phyloP scores from a whole-genome alignment of 1,140 invertebrate species.

The Procambarus virginalis region DNA sequence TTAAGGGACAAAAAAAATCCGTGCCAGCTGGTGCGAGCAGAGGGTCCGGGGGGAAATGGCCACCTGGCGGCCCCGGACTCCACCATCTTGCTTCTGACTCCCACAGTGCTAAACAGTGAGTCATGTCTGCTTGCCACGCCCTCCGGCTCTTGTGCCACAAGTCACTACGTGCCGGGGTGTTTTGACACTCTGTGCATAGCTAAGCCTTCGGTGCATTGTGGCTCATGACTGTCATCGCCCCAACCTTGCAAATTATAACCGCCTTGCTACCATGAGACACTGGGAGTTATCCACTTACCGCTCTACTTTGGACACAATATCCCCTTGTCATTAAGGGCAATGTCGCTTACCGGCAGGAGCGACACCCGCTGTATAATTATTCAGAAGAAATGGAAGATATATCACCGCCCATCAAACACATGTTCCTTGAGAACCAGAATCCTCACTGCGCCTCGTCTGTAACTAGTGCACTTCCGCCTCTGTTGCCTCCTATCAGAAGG shows the following conservation, averaged over 20 bases:
- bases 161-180: not conserved
- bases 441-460: slow-evolving; percentile 8
- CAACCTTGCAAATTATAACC: slow-evolving; percentile 17
- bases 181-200: slow-evolving; percentile 7
- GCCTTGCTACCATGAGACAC: not conserved
- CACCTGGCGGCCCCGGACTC: slow-evolving; percentile 1
- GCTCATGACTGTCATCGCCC: slow-evolving; percentile 25
- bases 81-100: slow-evolving; percentile 37
- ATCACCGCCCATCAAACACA: slow-evolving; percentile 63
- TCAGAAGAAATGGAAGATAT: slow-evolving; percentile 56
- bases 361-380: slow-evolving; percentile 43
- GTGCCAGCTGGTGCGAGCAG: too few species aligned
- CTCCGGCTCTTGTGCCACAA: slow-evolving; percentile 2
- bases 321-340: slow-evolving; percentile 31
- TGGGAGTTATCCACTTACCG: not conserved
- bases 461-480: not conserved
- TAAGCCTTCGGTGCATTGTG: slow-evolving; percentile 35
- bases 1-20: too few species aligned
- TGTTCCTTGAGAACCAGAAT: slow-evolving; percentile 61
- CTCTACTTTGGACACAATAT: slow-evolving; percentile 32
- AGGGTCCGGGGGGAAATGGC: slow-evolving; percentile 10
- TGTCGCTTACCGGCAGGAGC: not conserved
- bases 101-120: slow-evolving; percentile 30
- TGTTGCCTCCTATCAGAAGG: slow-evolving; percentile 1
- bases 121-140: slow-evolving; percentile 38